Conservation (phyloP, 2,888 invertebrate species). For the Lamellibrachia columna region DNA sequence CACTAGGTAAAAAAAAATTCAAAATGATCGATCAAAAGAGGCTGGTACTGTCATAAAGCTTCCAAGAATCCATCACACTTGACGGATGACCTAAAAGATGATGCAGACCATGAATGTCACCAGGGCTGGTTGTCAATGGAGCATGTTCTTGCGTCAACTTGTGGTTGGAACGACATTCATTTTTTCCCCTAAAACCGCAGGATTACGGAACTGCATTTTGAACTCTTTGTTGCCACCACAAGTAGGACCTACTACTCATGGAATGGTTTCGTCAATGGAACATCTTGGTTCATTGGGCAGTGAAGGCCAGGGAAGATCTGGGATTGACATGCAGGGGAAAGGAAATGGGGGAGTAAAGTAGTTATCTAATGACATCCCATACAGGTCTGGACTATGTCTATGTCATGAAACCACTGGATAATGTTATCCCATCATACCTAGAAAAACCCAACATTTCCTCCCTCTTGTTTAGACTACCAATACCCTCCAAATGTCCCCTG, state of each 20-base stretch:
- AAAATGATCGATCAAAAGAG: neutral
- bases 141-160: neutral
- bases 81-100: neutral
- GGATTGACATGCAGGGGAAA: neutral
- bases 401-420: constrained; percentile 16
- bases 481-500: neutral
- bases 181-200: neutral
- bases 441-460: neutral
- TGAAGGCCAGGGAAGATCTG: neutral
- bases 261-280: neutral
- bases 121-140: neutral
- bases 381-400: neutral
- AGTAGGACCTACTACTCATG: neutral
- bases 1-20: neutral
- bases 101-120: neutral
- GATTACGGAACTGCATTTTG: neutral
- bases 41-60: neutral
- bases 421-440: neutral
- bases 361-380: neutral
- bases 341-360: neutral
- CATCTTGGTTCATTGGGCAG: neutral
- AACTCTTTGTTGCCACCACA: neutral
- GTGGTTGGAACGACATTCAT: neutral
- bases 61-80: neutral
- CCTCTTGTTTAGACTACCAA: neutral